phyloP scores from a whole-genome alignment of 2,797 vertebrate species.

The Triplophysa yarkandensis region DNA sequence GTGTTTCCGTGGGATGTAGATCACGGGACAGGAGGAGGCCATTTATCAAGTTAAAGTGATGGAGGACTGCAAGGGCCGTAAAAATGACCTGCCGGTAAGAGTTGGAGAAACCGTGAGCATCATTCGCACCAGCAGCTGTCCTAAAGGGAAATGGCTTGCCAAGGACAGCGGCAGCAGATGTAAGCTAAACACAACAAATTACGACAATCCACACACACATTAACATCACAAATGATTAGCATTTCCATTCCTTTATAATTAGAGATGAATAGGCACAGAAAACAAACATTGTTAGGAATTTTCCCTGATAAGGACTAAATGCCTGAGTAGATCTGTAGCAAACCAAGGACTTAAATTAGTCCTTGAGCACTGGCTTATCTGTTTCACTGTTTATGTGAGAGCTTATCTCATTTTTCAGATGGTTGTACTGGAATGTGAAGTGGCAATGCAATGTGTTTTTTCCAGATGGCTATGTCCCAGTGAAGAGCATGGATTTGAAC shows the following conservation, averaged over 20 bases:
- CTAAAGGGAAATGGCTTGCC: constrained; percentile 75
- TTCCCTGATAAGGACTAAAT: constrained; percentile 20
- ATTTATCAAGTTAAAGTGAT: constrained; percentile 67
- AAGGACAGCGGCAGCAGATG: constrained; percentile 72
- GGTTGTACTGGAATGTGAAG: constrained; percentile 25
- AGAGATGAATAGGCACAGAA: constrained; percentile 4
- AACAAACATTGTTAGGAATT: constrained; percentile 7
- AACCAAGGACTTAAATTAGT: constrained; percentile 12
- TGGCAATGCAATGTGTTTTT: constrained; percentile 38
- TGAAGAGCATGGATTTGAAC: constrained; percentile 69
- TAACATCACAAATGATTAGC: constrained; percentile 12
- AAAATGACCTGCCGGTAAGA: constrained; percentile 64
- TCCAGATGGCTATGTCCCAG: constrained; percentile 72
- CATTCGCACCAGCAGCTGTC: constrained; percentile 70
- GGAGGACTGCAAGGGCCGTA: constrained; percentile 66
- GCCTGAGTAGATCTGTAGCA: constrained; percentile 16
- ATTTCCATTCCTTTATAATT: background rate
- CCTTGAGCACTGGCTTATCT: constrained; percentile 34
- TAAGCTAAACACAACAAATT: constrained; percentile 69
- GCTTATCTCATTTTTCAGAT: constrained; percentile 41
- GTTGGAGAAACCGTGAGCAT: constrained; percentile 68
- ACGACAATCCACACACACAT: background rate
- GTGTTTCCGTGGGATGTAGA: constrained; percentile 63
- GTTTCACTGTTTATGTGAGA: constrained; percentile 2
- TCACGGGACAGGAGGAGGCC: constrained; percentile 72